phyloP scores from a whole-genome alignment of 2,888 invertebrate genomes.

The Nycteola revayana region DNA sequence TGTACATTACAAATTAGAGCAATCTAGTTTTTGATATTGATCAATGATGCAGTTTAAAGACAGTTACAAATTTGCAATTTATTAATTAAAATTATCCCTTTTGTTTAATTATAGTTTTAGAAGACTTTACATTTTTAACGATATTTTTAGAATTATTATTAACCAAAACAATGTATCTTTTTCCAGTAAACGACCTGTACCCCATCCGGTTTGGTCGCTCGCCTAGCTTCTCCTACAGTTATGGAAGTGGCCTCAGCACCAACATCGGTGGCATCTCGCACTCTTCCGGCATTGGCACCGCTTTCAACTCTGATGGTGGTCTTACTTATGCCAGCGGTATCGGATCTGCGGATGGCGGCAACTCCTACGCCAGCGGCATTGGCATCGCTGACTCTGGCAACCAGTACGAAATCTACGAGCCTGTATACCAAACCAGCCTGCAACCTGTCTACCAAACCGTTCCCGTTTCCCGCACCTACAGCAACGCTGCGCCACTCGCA shows the following conservation, averaged over 20 bases:
- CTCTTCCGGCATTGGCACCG: conserved; percentile 56
- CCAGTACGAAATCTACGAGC: conserved; percentile 28
- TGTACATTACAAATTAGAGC: no score
- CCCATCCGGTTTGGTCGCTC: conserved; percentile 53
- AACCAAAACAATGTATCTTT: not conserved
- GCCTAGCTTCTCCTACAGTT: conserved; percentile 64
- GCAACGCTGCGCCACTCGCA: conserved; percentile 45
- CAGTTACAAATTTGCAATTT: no score
- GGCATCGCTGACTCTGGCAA: conserved; percentile 53
- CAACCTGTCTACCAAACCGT: conserved; percentile 33
- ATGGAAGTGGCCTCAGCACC: conserved; percentile 67
- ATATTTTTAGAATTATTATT: no score
- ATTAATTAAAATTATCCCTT: no score
- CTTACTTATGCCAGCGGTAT: conserved; percentile 58
- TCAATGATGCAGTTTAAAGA: no score
- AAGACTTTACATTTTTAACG: no score
- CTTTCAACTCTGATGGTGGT: conserved; percentile 58
- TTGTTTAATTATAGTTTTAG: no score
- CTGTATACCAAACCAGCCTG: conserved; percentile 4
- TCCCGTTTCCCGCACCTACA: conserved; percentile 36
- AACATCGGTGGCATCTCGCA: conserved; percentile 69
- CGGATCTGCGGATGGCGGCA: conserved; percentile 39
- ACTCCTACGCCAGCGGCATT: conserved; percentile 51
- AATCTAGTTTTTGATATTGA: no score
- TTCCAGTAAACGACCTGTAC: conserved; percentile 20